Conservation (phyloP, 2,113 vertebrate genomes). For the Pomatorhinus ruficollis region DNA sequence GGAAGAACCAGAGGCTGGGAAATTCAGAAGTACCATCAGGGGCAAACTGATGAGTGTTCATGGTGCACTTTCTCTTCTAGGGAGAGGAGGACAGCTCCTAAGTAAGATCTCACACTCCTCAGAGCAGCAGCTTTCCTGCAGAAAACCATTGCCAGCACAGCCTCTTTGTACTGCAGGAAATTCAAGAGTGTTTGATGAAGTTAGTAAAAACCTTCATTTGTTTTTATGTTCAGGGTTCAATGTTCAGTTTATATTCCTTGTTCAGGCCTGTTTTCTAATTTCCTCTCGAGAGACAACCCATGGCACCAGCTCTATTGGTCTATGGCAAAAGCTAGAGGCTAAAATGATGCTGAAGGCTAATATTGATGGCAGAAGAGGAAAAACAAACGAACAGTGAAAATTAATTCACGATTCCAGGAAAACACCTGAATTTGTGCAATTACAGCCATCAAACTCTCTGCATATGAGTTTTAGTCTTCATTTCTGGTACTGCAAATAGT, state of each 20-base stretch:
- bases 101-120: not conserved
- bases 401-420: constrained; percentile 59
- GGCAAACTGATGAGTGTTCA: not conserved
- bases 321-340: not conserved
- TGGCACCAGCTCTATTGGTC: not conserved
- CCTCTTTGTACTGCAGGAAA: not conserved
- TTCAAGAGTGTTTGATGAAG: not conserved
- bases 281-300: not conserved
- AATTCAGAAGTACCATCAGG: not conserved
- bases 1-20: not conserved
- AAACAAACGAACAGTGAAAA: constrained; percentile 64
- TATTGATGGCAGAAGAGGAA: constrained; percentile 48
- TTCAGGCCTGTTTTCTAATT: not conserved
- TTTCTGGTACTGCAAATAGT: constrained; percentile 53
- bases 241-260: not conserved
- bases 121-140: not conserved
- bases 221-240: not conserved
- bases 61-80: not conserved
- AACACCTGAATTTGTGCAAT: constrained; percentile 52
- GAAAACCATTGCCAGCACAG: rapidly evolving
- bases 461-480: constrained; percentile 41
- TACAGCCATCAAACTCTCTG: constrained; percentile 52
- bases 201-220: not conserved
- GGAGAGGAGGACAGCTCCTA: not conserved
- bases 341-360: constrained; percentile 11